Conservation (phyloP, 2,888 invertebrate genomes). For the Subacronicta megacephala region DNA sequence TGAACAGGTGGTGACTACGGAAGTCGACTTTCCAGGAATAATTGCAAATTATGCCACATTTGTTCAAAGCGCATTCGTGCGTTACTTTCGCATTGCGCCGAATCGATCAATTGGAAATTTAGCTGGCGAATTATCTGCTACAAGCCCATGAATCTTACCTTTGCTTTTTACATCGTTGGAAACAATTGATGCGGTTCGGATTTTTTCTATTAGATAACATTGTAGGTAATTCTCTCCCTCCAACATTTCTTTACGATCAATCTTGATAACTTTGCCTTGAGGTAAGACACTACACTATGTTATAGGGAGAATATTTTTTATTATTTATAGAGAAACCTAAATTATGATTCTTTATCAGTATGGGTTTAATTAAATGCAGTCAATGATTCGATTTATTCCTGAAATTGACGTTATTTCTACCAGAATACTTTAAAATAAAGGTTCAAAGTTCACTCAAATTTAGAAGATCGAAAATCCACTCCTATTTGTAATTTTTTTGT, state of each 20-base stretch:
- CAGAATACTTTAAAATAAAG: background rate
- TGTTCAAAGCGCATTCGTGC: slow-evolving; percentile 75
- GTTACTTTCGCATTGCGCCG: slow-evolving; percentile 72
- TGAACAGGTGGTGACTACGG: slow-evolving; percentile 66
- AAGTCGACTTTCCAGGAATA: slow-evolving; percentile 74
- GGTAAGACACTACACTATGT: slow-evolving; percentile 25
- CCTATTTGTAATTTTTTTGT: too few relatives aligned
- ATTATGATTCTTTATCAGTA: too few relatives aligned
- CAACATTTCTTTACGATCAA: slow-evolving; percentile 29
- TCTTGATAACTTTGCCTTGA: slow-evolving; percentile 28
- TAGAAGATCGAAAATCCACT: background rate
- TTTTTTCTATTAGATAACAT: slow-evolving; percentile 37
- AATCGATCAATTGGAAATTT: slow-evolving; percentile 74
- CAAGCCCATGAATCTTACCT: slow-evolving; percentile 4
- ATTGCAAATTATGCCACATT: slow-evolving; percentile 77
- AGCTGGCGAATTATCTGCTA: background rate
- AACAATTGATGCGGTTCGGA: slow-evolving; percentile 13
- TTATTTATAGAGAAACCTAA: too few relatives aligned
- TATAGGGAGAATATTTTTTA: slow-evolving; percentile 8
- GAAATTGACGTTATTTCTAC: background rate
- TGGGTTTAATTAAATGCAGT: too few relatives aligned
- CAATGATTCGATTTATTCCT: too few relatives aligned
- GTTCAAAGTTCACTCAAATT: background rate
- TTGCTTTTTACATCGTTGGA: slow-evolving; percentile 6
- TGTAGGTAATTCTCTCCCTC: slow-evolving; percentile 29